Evolutionary conservation across 2,797 vertebrate genomes (phyloP).

Genomic region (Taenioides sp.): DNA sequence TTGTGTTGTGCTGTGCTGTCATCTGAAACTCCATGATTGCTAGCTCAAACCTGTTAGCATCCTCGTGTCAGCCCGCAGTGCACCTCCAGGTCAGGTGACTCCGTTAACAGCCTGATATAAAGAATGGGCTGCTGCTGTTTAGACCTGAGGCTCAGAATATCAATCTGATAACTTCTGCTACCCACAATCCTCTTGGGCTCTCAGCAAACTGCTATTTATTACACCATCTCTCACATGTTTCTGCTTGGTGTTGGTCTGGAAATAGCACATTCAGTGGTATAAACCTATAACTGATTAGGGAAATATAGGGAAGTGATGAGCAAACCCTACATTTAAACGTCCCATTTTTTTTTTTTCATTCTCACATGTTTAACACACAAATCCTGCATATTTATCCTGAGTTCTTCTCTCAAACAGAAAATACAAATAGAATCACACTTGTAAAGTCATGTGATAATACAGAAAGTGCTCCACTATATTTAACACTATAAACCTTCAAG

Average conservation of each 20-base stretch:
- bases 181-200: conserved; percentile 12
- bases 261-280: conserved; percentile 8
- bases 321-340: too few species aligned
- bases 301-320: not conserved
- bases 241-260: conserved; percentile 14
- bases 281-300: not conserved
- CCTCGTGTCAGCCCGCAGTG: conserved; percentile 28
- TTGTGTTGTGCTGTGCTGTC: too few species aligned
- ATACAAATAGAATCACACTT: too few species aligned
- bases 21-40: not conserved
- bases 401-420: too few species aligned
- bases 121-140: conserved; percentile 20
- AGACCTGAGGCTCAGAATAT: conserved; percentile 21
- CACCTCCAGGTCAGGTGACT: conserved; percentile 46
- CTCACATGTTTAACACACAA: too few species aligned
- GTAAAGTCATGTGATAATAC: too few species aligned
- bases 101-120: conserved; percentile 47
- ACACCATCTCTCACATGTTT: conserved; percentile 11
- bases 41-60: conserved; percentile 21
- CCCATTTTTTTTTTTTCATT: too few species aligned
- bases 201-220: conserved; percentile 14
- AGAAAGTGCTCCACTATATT: too few species aligned
- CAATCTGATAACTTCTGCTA: conserved; percentile 21
- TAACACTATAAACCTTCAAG: too few species aligned
- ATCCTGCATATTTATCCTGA: too few species aligned